Percentiles rank a stretch among this genome's conserved stretches.
phyloP scores from a whole-genome alignment of 1,140 invertebrate genomes.

The Procambarus clarkii region DNA sequence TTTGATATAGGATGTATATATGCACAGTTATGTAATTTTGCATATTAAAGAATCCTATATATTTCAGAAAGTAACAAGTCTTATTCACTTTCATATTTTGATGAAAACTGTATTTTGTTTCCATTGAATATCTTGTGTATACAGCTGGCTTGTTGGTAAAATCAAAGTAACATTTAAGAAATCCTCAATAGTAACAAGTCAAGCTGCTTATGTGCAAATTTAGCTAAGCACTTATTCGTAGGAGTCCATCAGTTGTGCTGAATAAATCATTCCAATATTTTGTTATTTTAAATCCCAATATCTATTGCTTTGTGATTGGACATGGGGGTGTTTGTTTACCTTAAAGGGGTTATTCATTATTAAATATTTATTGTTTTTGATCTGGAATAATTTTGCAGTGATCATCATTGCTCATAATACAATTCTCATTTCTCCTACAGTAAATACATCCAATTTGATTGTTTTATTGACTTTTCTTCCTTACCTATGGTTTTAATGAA shows the following conservation, averaged over 20 bases:
- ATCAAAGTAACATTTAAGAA: background rate
- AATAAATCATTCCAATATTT: conserved; percentile 8
- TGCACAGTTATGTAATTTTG: conserved; percentile 12
- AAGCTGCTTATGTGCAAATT: background rate
- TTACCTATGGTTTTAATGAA: no score
- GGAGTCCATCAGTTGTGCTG: background rate
- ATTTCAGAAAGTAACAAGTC: background rate
- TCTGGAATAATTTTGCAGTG: no score
- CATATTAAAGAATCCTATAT: conserved; percentile 18
- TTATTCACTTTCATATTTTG: background rate
- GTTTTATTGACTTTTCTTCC: no score
- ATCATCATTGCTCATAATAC: no score
- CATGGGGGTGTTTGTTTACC: no score
- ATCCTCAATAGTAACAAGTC: background rate
- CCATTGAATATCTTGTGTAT: background rate
- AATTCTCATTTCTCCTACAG: no score
- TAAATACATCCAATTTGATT: no score
- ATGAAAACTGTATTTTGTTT: background rate
- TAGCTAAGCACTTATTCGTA: background rate
- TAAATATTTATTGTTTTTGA: no score
- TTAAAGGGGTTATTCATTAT: no score
- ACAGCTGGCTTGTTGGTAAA: background rate
- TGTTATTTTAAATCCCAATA: background rate
- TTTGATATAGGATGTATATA: background rate
- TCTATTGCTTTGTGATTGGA: no score